These are phyloP conservation scores for Ceratina calcarata DNA, from an alignment of 1,140 invertebrate species.

Conservation along the genomic window DNA sequence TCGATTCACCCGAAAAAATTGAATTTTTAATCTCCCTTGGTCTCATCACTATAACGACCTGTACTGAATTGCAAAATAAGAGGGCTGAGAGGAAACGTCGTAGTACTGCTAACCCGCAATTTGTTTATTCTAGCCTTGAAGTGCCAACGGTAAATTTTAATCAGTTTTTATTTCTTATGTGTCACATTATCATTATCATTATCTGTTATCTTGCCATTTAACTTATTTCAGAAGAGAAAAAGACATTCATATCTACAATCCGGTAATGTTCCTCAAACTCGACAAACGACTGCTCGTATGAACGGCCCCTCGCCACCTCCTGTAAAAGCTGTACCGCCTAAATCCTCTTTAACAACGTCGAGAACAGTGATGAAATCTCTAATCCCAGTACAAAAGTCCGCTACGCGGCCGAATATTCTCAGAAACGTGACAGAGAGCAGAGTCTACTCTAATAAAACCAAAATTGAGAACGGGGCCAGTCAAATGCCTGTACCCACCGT, in stretches of 20 bases:
- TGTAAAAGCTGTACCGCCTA: constrained; percentile 46
- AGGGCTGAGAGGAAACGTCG: constrained; percentile 80
- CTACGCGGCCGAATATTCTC: constrained; percentile 67
- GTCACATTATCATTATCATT: constrained; percentile 36
- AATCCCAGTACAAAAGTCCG: constrained; percentile 64
- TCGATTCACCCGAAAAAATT: constrained; percentile 55
- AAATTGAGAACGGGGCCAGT: constrained; percentile 60
- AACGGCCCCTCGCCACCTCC: constrained; percentile 76
- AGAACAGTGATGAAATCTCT: constrained; percentile 65
- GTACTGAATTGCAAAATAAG: constrained; percentile 79
- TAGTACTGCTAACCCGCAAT: constrained; percentile 82
- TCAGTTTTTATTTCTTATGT: constrained; percentile 39
- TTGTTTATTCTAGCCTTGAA: constrained; percentile 79
- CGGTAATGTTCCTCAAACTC: constrained; percentile 79
- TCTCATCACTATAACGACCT: constrained; percentile 77
- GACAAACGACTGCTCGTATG: constrained; percentile 77
- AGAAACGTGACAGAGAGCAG: constrained; percentile 68
- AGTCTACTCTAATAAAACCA: constrained; percentile 62
- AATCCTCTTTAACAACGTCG: constrained; percentile 56
- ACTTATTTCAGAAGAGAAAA: constrained; percentile 77
- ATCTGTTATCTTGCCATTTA: not conserved
- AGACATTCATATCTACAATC: constrained; percentile 77
- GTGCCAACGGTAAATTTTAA: constrained; percentile 67
- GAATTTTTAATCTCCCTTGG: constrained; percentile 76
- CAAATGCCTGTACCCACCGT: constrained; percentile 70